Evolutionary conservation across 2,113 vertebrate species (phyloP).

Genomic region (Hyperopisus bebe): DNA sequence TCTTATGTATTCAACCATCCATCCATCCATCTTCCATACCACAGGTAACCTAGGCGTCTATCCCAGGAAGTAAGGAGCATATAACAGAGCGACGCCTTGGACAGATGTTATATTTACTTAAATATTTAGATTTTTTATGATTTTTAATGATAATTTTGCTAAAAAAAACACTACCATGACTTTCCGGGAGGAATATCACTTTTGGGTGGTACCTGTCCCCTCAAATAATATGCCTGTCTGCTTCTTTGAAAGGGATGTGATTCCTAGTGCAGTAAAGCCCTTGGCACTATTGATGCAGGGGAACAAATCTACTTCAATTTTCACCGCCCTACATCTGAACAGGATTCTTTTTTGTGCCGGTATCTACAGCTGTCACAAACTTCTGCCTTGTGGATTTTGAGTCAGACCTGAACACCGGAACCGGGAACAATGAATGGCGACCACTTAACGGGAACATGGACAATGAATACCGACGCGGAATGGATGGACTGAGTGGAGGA

Average conservation of each 20-base stretch:
- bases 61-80: not conserved
- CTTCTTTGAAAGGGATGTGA: slow-evolving; percentile 37
- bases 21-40: not conserved
- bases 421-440: not conserved
- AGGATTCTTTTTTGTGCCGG: not conserved
- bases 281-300: not conserved
- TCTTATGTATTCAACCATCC: not conserved
- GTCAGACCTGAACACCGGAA: not conserved
- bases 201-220: slow-evolving; percentile 32
- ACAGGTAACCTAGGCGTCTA: not conserved
- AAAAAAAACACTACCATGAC: not conserved
- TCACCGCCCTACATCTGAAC: slow-evolving; percentile 27
- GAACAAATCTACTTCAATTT: not conserved
- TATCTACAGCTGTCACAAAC: not conserved
- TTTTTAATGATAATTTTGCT: not conserved
- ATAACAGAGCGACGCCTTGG: not conserved
- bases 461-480: not conserved
- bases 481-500: not conserved
- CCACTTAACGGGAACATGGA: not conserved
- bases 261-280: slow-evolving; percentile 35
- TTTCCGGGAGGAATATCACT: slow-evolving; percentile 30
- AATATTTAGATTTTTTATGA: not conserved
- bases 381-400: not conserved
- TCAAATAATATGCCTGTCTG: slow-evolving; percentile 32
- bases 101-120: not conserved